Conservation (phyloP, 2,797 vertebrate species). For the Aplochiton taeniatus region DNA sequence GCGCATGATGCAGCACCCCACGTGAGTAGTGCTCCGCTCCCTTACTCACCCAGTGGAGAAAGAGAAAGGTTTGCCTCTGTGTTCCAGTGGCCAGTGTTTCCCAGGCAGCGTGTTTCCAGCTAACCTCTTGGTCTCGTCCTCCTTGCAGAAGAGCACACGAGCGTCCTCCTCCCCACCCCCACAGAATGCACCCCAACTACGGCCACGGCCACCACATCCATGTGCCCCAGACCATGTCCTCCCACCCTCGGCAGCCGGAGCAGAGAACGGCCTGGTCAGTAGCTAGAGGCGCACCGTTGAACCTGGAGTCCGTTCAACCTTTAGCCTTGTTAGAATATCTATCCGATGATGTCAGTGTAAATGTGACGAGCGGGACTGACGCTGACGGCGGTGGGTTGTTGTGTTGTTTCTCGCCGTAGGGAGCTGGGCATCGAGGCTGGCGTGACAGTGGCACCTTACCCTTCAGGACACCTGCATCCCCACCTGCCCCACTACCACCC, state of each 20-base stretch:
- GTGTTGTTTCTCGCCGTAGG: conserved; percentile 70
- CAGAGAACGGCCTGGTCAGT: conserved; percentile 96
- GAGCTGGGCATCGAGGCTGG: conserved; percentile 96
- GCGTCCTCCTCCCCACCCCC: conserved; percentile 95
- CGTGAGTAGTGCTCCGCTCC: conserved; percentile 75
- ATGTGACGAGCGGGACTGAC: neutral
- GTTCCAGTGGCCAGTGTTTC: no score
- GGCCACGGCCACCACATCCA: conserved; percentile 99
- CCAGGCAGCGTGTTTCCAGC: no score
- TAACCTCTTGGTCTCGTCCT: neutral
- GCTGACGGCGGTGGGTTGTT: neutral
- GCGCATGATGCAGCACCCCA: conserved; percentile 97
- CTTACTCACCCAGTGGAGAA: neutral
- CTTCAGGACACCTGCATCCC: conserved; percentile 92
- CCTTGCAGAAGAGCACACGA: conserved; percentile 90
- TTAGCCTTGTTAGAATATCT: no score
- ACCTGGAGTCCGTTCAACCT: neutral
- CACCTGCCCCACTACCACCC: conserved; percentile 96
- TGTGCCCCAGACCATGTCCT: conserved; percentile 99
- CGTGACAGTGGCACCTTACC: conserved; percentile 91
- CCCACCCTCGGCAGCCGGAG: conserved; percentile 93
- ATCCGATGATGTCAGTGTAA: no score
- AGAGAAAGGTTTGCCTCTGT: no score
- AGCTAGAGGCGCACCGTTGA: conserved; percentile 2
- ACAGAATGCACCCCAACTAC: conserved; percentile 99